These are phyloP conservation scores for Enoplosus armatus DNA, from an alignment of 2,797 vertebrate genomes.

Conservation along the genomic window DNA sequence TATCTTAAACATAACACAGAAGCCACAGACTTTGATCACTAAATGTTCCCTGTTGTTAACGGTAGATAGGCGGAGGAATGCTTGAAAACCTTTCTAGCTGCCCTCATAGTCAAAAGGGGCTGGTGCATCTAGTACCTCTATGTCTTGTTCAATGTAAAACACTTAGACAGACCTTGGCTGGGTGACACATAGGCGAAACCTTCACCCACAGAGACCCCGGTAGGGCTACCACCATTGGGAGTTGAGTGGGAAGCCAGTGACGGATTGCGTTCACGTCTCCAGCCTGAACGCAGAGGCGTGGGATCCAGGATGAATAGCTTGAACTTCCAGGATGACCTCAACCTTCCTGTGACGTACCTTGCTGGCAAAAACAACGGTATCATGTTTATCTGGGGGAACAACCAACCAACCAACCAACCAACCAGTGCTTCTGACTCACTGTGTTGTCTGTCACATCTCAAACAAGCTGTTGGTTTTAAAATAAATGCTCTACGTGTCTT, in stretches of 20 bases:
- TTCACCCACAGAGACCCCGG: conserved; percentile 18
- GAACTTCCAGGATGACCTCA: background rate
- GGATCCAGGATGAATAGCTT: conserved; percentile 1
- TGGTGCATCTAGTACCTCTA: conserved; percentile 5
- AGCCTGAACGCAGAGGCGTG: background rate
- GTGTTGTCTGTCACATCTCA: background rate
- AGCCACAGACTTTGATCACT: background rate
- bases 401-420: too few relatives aligned
- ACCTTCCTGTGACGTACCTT: conserved; percentile 4
- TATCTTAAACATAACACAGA: conserved; percentile 3
- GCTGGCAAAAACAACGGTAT: background rate
- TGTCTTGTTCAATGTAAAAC: conserved; percentile 22
- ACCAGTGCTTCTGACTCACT: too few relatives aligned
- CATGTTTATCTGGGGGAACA: background rate
- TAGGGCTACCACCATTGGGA: background rate
- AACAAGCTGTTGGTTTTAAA: conserved; percentile 1
- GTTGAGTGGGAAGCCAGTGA: conserved; percentile 10
- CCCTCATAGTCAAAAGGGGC: conserved; percentile 10
- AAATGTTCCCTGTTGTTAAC: background rate
- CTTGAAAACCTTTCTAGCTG: conserved; percentile 3
- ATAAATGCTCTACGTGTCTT: background rate
- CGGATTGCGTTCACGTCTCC: conserved; percentile 27
- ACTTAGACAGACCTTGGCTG: conserved; percentile 11
- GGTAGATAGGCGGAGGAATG: conserved; percentile 23
- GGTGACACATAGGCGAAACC: conserved; percentile 18